Evolutionary conservation across 2,797 vertebrate species (phyloP).

Genomic region (Labeo calbasu): DNA sequence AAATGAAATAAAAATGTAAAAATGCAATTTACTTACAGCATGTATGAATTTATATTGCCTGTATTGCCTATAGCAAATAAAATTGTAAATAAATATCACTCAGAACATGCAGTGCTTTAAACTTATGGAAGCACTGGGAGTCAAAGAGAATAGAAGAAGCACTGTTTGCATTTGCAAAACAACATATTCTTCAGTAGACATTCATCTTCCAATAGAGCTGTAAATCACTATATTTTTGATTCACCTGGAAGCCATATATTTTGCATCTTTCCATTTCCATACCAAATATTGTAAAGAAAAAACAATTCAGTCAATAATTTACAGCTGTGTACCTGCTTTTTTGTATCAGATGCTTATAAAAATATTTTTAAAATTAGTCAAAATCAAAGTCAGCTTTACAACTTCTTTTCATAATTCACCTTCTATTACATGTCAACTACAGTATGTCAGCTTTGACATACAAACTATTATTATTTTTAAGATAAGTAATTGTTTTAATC

Average conservation of each 20-base stretch:
- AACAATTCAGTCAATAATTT: not conserved
- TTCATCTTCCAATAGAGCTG: not conserved
- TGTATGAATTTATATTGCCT: not conserved
- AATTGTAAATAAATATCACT: not conserved
- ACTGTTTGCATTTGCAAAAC: not conserved
- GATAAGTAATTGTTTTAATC: not conserved
- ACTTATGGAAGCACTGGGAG: no score
- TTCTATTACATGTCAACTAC: not conserved
- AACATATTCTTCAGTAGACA: not conserved
- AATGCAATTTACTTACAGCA: not conserved
- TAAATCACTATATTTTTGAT: not conserved
- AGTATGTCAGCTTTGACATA: not conserved
- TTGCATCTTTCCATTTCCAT: not conserved
- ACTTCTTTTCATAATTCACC: not conserved
- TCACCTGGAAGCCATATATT: not conserved
- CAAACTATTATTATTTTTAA: not conserved
- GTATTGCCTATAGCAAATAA: no score
- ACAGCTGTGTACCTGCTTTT: not conserved
- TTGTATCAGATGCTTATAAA: no score
- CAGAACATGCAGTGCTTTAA: not conserved
- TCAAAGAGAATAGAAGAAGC: not conserved
- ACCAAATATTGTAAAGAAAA: not conserved
- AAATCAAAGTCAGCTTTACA: not conserved
- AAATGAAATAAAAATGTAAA: slow-evolving; percentile 4
- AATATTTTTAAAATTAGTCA: no score